Evolutionary conservation across 2,113 vertebrate species (phyloP).

Genomic region (Hymenochirus boettgeri): DNA sequence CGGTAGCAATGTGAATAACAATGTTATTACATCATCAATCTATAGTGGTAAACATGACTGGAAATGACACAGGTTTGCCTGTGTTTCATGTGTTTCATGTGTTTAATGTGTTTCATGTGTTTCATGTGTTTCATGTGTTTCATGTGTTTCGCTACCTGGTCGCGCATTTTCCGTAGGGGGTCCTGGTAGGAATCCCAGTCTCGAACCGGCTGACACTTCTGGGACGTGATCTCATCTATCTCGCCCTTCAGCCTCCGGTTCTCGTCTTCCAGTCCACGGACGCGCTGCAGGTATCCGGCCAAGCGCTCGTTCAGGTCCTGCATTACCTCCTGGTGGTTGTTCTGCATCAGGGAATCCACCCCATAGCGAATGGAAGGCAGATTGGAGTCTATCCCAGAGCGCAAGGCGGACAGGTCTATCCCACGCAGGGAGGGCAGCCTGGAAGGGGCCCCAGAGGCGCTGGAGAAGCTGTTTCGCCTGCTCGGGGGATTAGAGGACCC

Average conservation of each 20-base stretch:
- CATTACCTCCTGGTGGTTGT: slow-evolving; percentile 60
- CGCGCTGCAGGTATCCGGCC: slow-evolving; percentile 58
- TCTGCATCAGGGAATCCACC: slow-evolving; percentile 7
- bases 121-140: too few species aligned
- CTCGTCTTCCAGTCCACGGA: slow-evolving; percentile 57
- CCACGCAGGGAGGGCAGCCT: slow-evolving; percentile 55
- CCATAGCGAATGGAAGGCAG: slow-evolving; percentile 54
- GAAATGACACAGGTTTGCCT: too few species aligned
- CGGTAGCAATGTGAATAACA: too few species aligned
- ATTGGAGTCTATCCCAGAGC: slow-evolving; percentile 47
- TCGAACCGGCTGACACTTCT: slow-evolving; percentile 25
- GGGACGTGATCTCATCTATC: slow-evolving; percentile 43
- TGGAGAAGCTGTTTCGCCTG: slow-evolving; percentile 37
- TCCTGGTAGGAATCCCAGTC: slow-evolving; percentile 56
- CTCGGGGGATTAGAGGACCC: neutral
- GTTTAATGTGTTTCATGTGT: too few species aligned
- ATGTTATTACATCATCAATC: too few species aligned
- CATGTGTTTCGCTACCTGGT: slow-evolving; percentile 47
- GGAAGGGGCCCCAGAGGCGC: slow-evolving; percentile 59
- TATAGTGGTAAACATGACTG: too few species aligned
- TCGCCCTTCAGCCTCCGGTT: slow-evolving; percentile 56
- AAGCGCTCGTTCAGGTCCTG: slow-evolving; percentile 66
- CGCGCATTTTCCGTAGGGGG: slow-evolving; percentile 45
- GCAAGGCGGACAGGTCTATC: slow-evolving; percentile 19
- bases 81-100: too few species aligned